A percentile compares a stretch with the other conserved stretches of the same genome.
Evolutionary conservation across 2,113 vertebrate species (phyloP).

Genomic region (Podocnemis expansa): DNA sequence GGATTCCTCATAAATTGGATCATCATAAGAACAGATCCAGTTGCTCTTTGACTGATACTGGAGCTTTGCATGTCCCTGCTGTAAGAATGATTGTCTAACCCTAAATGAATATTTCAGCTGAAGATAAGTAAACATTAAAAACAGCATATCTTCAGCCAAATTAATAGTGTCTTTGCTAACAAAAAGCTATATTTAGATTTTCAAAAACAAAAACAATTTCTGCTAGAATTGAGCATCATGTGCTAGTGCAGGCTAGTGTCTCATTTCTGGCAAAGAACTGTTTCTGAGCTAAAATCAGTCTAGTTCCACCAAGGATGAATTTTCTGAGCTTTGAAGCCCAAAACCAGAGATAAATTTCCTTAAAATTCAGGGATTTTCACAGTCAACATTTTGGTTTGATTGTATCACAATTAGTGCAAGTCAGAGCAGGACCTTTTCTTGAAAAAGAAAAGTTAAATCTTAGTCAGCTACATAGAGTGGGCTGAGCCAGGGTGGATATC

Average conservation of each 20-base stretch:
- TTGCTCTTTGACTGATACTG: not conserved
- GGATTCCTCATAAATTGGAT: not conserved
- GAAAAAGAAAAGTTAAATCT: not conserved
- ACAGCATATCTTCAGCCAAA: constrained; percentile 1
- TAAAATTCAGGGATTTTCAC: not conserved
- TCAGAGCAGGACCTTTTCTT: not conserved
- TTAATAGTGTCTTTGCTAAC: constrained; percentile 35
- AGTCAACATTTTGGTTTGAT: not conserved
- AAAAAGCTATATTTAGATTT: not conserved
- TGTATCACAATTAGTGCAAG: not conserved
- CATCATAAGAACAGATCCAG: constrained; percentile 5
- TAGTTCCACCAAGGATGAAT: not conserved
- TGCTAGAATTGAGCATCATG: not conserved
- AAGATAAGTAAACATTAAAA: not conserved
- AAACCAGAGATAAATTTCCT: not conserved
- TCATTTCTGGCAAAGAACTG: not conserved
- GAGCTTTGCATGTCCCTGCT: constrained; percentile 5
- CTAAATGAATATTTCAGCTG: not conserved
- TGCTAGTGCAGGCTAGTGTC: not conserved
- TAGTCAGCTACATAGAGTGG: not conserved
- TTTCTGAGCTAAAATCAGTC: not conserved
- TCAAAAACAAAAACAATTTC: not conserved
- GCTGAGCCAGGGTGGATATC: not conserved
- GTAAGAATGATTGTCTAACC: constrained; percentile 12
- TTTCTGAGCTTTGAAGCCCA: not conserved